Evolutionary conservation across 2,113 vertebrate genomes (phyloP).

Genomic region (Cyprinodon tularosa): DNA sequence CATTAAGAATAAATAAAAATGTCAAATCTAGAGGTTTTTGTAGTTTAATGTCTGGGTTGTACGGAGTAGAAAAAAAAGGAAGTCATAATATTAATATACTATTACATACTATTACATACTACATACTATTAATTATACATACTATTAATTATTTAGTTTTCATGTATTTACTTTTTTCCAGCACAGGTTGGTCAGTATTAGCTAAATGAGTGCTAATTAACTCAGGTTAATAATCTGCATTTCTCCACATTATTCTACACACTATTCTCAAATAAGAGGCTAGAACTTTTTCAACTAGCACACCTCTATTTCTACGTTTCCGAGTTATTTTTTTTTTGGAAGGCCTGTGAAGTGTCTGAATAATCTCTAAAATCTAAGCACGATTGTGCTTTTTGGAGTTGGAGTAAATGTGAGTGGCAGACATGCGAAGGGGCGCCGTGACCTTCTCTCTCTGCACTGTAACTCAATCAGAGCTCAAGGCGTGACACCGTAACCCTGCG

Average conservation of each 20-base stretch:
- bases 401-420: constrained; percentile 69
- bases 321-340: constrained; percentile 30
- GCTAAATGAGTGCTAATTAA: not conserved
- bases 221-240: constrained; percentile 4
- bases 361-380: constrained; percentile 50
- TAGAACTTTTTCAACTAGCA: constrained; percentile 39
- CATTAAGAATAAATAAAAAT: no score
- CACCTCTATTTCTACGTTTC: not conserved
- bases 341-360: constrained; percentile 40
- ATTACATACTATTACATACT: no score
- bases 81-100: no score
- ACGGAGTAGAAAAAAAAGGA: no score
- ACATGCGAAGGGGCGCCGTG: constrained; percentile 71
- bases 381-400: constrained; percentile 54
- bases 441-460: constrained; percentile 83
- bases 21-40: no score
- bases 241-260: constrained; percentile 12
- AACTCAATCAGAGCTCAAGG: constrained; percentile 84
- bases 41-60: no score
- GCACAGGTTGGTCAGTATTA: not conserved
- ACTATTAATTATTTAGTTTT: no score
- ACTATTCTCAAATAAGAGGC: constrained; percentile 25
- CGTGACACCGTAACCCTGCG: constrained; percentile 80
- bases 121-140: no score
- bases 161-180: no score